Percentiles rank a stretch among this genome's conserved stretches.
These are phyloP conservation scores for Autographa gamma DNA, from an alignment of 2,888 invertebrate species.

Conservation along the genomic window DNA sequence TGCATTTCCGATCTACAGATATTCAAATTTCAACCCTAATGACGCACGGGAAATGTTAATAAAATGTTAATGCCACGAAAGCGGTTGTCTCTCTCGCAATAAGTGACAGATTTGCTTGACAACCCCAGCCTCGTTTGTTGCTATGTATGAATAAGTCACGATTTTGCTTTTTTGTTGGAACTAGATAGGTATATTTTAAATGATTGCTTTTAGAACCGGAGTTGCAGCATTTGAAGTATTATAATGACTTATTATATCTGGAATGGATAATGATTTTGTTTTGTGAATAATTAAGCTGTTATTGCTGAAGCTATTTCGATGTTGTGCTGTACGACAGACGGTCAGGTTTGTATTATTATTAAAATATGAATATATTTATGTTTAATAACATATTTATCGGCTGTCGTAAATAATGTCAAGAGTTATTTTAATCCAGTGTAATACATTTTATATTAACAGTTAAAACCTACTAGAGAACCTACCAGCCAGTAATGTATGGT, in stretches of 20 bases:
- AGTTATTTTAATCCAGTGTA: not conserved
- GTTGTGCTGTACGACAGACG: conserved; percentile 7
- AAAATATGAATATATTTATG: not conserved
- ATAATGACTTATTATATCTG: conserved; percentile 57
- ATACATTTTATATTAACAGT: not conserved
- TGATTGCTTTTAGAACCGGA: conserved; percentile 59
- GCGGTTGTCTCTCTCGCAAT: conserved; percentile 81
- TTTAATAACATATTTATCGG: not conserved
- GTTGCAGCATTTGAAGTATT: conserved; percentile 57
- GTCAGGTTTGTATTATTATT: not conserved
- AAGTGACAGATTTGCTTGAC: conserved; percentile 89
- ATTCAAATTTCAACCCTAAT: conserved; percentile 88
- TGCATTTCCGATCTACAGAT: conserved; percentile 88
- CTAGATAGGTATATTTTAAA: conserved; percentile 65
- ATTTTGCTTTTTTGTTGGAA: conserved; percentile 78
- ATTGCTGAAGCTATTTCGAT: conserved; percentile 14
- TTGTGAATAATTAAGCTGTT: conserved; percentile 38
- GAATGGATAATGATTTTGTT: conserved; percentile 43
- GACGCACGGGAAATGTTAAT: conserved; percentile 87
- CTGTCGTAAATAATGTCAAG: not conserved
- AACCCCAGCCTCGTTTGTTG: conserved; percentile 82
- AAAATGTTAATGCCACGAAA: conserved; percentile 87
- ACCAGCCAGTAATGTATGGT: not conserved
- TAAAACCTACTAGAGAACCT: not conserved
- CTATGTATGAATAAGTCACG: conserved; percentile 86